These are phyloP conservation scores for Petrocephalus sullivani DNA, from an alignment of 2,797 vertebrate species.

Conservation along the genomic window DNA sequence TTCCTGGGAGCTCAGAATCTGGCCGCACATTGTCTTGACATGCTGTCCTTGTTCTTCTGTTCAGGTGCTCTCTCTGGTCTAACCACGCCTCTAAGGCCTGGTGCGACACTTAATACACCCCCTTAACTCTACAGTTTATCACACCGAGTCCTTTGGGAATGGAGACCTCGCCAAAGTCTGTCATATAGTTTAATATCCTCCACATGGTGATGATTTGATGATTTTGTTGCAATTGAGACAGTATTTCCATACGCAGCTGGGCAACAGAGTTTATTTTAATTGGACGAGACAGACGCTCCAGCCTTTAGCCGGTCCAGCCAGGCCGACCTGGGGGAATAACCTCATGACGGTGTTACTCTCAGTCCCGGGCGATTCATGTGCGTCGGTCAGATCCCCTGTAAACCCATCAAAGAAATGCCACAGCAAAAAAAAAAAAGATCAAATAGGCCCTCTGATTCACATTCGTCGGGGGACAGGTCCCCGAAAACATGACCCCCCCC, in stretches of 20 bases:
- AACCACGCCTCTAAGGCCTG: neutral
- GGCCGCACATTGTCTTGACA: neutral
- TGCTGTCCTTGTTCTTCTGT: neutral
- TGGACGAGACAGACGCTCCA: neutral
- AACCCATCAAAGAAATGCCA: constrained; percentile 10
- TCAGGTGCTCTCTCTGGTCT: neutral
- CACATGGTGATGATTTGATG: constrained; percentile 3
- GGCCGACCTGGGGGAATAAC: neutral
- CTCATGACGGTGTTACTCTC: neutral
- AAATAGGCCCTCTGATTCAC: neutral
- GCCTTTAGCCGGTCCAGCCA: neutral
- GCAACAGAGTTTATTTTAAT: neutral
- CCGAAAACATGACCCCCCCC: neutral
- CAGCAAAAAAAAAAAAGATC: neutral
- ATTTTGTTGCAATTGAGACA: constrained; percentile 3
- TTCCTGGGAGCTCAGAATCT: neutral
- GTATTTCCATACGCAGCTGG: neutral
- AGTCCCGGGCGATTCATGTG: neutral
- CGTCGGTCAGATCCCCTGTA: neutral
- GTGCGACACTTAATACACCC: neutral
- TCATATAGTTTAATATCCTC: constrained; percentile 4
- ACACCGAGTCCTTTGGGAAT: neutral
- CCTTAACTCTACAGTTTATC: constrained; percentile 1
- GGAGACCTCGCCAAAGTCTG: constrained; percentile 1
- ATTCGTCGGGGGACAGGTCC: neutral